A percentile compares a stretch with the other conserved stretches of the same genome.
These are phyloP conservation scores for Holothuria scabra DNA, from an alignment of 53 echinoderm and acorn worm genomes.

Conservation along the genomic window DNA sequence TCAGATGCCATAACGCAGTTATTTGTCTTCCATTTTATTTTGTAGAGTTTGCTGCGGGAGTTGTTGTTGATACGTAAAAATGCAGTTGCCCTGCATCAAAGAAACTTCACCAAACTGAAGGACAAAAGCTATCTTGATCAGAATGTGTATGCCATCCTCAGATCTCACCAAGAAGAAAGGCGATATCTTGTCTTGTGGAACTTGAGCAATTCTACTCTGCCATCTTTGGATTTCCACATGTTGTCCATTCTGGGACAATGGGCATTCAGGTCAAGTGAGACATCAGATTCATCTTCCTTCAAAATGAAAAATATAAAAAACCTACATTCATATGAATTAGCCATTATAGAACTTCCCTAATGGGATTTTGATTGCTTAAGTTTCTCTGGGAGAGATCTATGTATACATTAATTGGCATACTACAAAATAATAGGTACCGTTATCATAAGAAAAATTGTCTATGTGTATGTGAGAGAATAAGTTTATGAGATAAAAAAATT, in stretches of 20 bases:
- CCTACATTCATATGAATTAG: slow-evolving; percentile 6
- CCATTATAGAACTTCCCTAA: slow-evolving; percentile 27
- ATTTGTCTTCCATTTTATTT: too few species aligned
- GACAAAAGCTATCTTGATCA: neutral
- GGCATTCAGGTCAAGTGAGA: slow-evolving; percentile 16
- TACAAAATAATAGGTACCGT: too few species aligned
- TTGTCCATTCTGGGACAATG: slow-evolving; percentile 13
- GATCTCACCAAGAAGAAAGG: slow-evolving; percentile 8
- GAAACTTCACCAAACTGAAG: neutral
- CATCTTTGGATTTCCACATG: neutral
- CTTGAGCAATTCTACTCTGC: slow-evolving; percentile 1
- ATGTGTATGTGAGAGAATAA: too few species aligned
- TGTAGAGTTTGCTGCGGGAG: neutral
- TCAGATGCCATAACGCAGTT: too few species aligned
- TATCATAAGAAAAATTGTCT: too few species aligned
- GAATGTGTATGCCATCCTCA: slow-evolving; percentile 33
- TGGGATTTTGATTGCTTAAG: too few species aligned
- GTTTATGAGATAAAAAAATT: too few species aligned
- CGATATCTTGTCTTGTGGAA: slow-evolving; percentile 34
- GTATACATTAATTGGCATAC: too few species aligned
- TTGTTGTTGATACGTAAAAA: slow-evolving; percentile 5
- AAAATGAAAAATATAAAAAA: slow-evolving; percentile 9
- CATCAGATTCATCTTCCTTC: neutral
- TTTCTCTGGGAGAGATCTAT: too few species aligned
- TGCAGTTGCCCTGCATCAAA: neutral